A percentile compares a stretch with the other conserved stretches of the same genome.
Evolutionary conservation across 2,797 vertebrate genomes (phyloP).

Genomic region (Thunnus albacares): DNA sequence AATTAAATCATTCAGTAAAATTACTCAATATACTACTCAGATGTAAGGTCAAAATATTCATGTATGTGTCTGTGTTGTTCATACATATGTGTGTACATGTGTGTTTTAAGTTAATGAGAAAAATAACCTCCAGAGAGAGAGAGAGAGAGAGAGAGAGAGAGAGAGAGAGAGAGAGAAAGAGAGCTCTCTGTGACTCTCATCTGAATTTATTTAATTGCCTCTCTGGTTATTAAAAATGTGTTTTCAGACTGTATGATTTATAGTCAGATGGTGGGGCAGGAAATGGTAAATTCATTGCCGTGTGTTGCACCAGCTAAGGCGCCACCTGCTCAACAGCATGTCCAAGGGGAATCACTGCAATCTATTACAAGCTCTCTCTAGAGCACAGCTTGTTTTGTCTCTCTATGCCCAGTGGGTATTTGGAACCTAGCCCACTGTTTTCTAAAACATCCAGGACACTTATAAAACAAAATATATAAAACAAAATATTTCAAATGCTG

Average conservation of each 20-base stretch:
- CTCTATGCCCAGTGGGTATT: constrained; percentile 81
- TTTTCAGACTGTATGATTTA: constrained; percentile 79
- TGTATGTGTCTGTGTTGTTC: constrained; percentile 13
- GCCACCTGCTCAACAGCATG: constrained; percentile 86
- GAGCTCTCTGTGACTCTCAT: constrained; percentile 55
- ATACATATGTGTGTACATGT: constrained; percentile 12
- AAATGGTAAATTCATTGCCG: constrained; percentile 83
- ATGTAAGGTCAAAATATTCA: neutral
- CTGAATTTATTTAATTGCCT: constrained; percentile 78
- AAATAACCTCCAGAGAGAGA: constrained; percentile 68
- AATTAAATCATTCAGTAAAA: constrained; percentile 10
- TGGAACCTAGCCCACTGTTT: constrained; percentile 80
- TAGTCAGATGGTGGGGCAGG: constrained; percentile 81
- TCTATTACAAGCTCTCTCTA: constrained; percentile 86
- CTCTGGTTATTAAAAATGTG: constrained; percentile 79
- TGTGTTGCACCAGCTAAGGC: constrained; percentile 83
- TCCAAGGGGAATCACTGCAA: constrained; percentile 83
- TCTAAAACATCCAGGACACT: constrained; percentile 76
- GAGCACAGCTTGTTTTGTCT: constrained; percentile 84
- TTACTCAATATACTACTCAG: constrained; percentile 9
- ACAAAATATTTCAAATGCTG: constrained; percentile 63
- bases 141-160: too few species aligned
- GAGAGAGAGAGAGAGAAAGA: constrained; percentile 14
- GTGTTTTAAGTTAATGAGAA: constrained; percentile 58
- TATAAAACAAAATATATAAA: constrained; percentile 65